These are phyloP conservation scores for Sitodiplosis mosellana DNA, from an alignment of 1,140 invertebrate genomes.

Conservation along the genomic window DNA sequence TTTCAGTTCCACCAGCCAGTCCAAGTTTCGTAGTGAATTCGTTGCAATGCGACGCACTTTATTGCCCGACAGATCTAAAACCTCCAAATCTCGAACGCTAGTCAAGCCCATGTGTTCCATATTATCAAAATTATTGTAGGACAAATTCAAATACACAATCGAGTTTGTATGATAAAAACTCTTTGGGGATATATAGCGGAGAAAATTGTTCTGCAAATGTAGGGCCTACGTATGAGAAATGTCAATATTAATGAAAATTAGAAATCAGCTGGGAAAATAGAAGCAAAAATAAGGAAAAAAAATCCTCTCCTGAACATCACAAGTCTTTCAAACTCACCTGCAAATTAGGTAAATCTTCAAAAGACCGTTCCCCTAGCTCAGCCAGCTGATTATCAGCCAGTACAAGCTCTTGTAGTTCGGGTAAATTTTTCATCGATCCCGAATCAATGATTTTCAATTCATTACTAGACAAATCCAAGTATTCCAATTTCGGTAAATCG, in stretches of 20 bases:
- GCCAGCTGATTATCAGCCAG: conserved; percentile 55
- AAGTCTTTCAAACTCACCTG: conserved; percentile 21
- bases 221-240: conserved; percentile 47
- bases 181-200: conserved; percentile 48
- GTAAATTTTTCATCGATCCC: conserved; percentile 54
- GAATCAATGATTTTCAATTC: conserved; percentile 57
- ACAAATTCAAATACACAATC: conserved; percentile 62
- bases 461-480: conserved; percentile 64
- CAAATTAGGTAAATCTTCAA: conserved; percentile 54
- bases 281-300: not conserved
- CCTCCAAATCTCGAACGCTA: conserved; percentile 53
- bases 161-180: conserved; percentile 61
- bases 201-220: conserved; percentile 63
- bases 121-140: conserved; percentile 50
- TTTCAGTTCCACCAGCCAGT: conserved; percentile 69
- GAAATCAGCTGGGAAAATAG: not conserved
- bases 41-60: conserved; percentile 46
- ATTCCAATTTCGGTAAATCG: conserved; percentile 45
- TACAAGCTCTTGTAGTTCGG: conserved; percentile 55
- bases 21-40: conserved; percentile 42
- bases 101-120: conserved; percentile 53
- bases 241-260: conserved; percentile 3
- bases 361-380: conserved; percentile 49
- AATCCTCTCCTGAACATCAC: not conserved
- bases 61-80: conserved; percentile 62